These are phyloP conservation scores for Malacoraja senta DNA, from an alignment of 2,797 vertebrate genomes.

Conservation along the genomic window DNA sequence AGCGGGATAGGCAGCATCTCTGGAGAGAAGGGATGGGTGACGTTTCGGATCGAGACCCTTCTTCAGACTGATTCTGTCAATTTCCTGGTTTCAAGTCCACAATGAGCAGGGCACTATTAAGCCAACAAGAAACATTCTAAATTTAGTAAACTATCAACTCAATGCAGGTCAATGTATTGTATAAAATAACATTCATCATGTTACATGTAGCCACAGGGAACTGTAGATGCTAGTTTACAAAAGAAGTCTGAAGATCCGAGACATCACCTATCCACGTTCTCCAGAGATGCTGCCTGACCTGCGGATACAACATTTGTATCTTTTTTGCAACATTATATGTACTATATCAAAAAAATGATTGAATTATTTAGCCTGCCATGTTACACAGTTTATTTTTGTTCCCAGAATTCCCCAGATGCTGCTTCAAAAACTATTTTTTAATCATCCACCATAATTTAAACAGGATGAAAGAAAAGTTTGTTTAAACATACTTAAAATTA, in stretches of 20 bases:
- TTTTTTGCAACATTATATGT: background rate
- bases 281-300: too few species aligned
- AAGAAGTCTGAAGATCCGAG: too few species aligned
- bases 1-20: too few species aligned
- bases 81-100: background rate
- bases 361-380: background rate
- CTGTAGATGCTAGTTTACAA: too few species aligned
- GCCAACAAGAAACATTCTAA: background rate
- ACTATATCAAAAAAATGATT: background rate
- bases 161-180: background rate
- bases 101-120: background rate
- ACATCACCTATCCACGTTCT: too few species aligned
- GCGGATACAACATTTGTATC: too few species aligned
- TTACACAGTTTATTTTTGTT: constrained; percentile 41
- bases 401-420: constrained; percentile 50
- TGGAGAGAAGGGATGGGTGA: too few species aligned
- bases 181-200: background rate
- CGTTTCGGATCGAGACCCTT: too few species aligned
- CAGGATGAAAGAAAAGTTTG: constrained; percentile 79
- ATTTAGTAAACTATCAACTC: background rate
- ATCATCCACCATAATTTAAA: constrained; percentile 71
- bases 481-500: constrained; percentile 76
- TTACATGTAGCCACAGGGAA: too few species aligned
- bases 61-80: too few species aligned
- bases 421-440: constrained; percentile 46